Evolutionary conservation across 1,140 invertebrate genomes (phyloP).

Genomic region (Ips nitidus): DNA sequence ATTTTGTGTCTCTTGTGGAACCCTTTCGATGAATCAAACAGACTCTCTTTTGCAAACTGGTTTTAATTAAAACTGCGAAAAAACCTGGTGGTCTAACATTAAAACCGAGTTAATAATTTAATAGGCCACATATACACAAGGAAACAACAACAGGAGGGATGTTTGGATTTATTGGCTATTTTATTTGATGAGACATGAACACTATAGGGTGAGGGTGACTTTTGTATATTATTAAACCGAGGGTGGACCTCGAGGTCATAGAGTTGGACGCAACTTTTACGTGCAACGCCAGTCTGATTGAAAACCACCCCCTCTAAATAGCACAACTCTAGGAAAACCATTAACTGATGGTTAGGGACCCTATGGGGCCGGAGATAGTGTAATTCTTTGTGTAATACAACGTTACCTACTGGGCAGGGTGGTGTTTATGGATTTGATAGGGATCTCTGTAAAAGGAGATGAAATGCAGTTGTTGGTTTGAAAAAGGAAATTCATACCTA

Average conservation of each 20-base stretch:
- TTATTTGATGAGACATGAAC: constrained; percentile 28
- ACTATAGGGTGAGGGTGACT: constrained; percentile 28
- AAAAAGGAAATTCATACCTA: background rate
- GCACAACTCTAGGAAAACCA: constrained; percentile 5
- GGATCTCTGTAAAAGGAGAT: constrained; percentile 15
- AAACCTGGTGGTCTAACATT: background rate
- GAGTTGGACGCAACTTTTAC: background rate
- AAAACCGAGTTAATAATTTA: constrained; percentile 39
- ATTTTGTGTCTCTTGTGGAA: too few species aligned
- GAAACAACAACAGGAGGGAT: constrained; percentile 14
- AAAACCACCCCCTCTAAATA: constrained; percentile 5
- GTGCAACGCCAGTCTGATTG: background rate
- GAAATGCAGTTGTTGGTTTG: background rate
- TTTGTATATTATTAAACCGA: constrained; percentile 13
- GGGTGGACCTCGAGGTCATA: background rate
- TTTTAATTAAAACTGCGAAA: too few species aligned
- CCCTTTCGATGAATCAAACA: too few species aligned
- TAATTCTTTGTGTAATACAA: constrained; percentile 27
- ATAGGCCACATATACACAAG: constrained; percentile 20
- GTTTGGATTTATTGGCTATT: constrained; percentile 31
- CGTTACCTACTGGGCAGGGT: constrained; percentile 20
- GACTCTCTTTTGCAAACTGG: too few species aligned
- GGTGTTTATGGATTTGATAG: constrained; percentile 21
- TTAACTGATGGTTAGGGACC: constrained; percentile 22
- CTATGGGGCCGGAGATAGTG: constrained; percentile 14